Conservation (phyloP, 2,888 invertebrate species). For the Melinaea marsaeus region DNA sequence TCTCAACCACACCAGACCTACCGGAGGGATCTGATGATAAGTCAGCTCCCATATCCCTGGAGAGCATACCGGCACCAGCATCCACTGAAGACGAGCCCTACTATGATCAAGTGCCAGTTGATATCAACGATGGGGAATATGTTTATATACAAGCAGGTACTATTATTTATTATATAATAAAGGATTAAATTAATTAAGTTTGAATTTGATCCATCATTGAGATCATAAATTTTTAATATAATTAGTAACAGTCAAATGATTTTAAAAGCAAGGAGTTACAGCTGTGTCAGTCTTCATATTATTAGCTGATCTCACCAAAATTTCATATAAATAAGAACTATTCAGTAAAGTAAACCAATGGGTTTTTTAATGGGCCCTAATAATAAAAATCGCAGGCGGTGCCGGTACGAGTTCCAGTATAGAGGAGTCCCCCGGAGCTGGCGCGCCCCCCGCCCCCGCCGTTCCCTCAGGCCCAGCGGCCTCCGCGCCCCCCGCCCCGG, state of each 20-base stretch:
- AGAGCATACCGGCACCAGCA: conserved; percentile 60
- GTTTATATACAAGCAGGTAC: conserved; percentile 85
- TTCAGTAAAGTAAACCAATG: too few relatives aligned
- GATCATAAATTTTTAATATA: too few relatives aligned
- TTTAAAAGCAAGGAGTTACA: too few relatives aligned
- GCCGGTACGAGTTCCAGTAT: conserved; percentile 82
- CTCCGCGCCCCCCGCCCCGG: conserved; percentile 79
- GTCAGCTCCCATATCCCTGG: conserved; percentile 64
- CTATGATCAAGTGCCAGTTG: conserved; percentile 84
- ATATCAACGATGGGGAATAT: conserved; percentile 83
- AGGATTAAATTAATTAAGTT: too few relatives aligned
- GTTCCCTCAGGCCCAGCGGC: conserved; percentile 78
- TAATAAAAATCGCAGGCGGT: conserved; percentile 53
- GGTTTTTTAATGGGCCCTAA: too few relatives aligned
- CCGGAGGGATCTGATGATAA: conserved; percentile 60
- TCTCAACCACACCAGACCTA: conserved; percentile 61
- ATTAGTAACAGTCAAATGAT: too few relatives aligned
- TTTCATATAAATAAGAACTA: too few relatives aligned
- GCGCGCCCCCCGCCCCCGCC: conserved; percentile 82
- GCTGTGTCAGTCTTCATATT: too few relatives aligned
- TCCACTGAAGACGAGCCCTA: conserved; percentile 80
- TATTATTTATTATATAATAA: conserved; percentile 6
- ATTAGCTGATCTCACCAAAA: too few relatives aligned
- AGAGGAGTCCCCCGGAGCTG: conserved; percentile 82
- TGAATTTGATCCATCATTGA: too few relatives aligned